A percentile compares a stretch with the other conserved stretches of the same genome.
phyloP scores from a whole-genome alignment of 2,797 vertebrate species.

The Sus cebifrons region DNA sequence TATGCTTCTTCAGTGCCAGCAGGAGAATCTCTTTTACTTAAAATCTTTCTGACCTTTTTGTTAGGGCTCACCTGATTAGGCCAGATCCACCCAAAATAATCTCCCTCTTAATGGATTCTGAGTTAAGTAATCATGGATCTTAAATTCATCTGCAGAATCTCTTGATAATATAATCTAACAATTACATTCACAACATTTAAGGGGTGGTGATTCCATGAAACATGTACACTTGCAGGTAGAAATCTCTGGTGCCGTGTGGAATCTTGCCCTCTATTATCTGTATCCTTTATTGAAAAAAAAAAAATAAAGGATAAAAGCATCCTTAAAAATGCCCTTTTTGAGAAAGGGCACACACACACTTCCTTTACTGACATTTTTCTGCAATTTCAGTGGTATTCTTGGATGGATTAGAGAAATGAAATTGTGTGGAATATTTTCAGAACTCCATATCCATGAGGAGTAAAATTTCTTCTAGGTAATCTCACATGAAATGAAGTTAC shows the following conservation, averaged over 20 bases:
- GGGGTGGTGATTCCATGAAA: not conserved
- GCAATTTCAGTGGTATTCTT: not conserved
- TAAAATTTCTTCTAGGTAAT: constrained; percentile 11
- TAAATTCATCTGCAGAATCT: not conserved
- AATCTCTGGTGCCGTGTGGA: not conserved
- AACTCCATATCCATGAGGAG: not conserved
- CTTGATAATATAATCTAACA: not conserved
- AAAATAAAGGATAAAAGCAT: not conserved
- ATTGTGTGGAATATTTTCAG: not conserved
- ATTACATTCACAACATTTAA: not conserved
- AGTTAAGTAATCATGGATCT: not conserved
- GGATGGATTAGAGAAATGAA: not conserved
- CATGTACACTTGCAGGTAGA: not conserved
- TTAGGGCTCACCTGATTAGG: not conserved
- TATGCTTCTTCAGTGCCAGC: not conserved
- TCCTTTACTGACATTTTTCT: not conserved
- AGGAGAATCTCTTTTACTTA: not conserved
- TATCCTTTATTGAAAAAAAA: not conserved
- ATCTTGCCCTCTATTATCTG: not conserved
- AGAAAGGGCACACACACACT: not conserved
- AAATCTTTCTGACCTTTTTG: not conserved
- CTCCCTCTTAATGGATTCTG: not conserved
- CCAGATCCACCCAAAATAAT: not conserved
- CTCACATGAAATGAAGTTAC: not conserved
- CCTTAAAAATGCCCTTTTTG: not conserved